Evolutionary conservation across 2,888 invertebrate species (phyloP), one percentile per base, ranked within the genome.

Genomic region (Meta bourneti): DNA sequence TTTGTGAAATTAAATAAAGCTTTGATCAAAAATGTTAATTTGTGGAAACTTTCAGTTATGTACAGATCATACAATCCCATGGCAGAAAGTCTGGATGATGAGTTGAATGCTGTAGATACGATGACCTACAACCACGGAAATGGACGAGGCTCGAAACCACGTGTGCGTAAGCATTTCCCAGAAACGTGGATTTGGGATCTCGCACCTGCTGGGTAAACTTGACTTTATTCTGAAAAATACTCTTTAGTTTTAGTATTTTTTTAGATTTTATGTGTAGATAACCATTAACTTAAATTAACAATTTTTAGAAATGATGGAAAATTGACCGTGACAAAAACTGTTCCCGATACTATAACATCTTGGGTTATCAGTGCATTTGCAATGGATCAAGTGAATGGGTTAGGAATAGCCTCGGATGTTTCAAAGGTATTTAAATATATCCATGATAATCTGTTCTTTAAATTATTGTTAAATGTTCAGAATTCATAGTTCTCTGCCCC

Each of bases 131-230:
- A 84, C 19, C 78, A 72, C 54, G 91, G 88, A 34, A 91, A 75
- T 61, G 86, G 87, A 16, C 79, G 77, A 69, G 81, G 80, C 4
- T 86, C 85, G 0, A 83, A 90, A 84, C 90, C 87, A 2, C 78
- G 79, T 74, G 90, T 96, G 77, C 95, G 97, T 94, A 96, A 96
- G 95, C 95, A 96, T 95, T 97, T 97, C 95, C 96, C 97, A 71
- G 97, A 97, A 95, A 97, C 97, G 83, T 97, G 97, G 97, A 95
- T 97, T 93, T 97, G 96, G 96, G 95, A 96, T 93, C 95, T 95
- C 94, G 95, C 95, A 93, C 95, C 96, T 93, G 95, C 96, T 94
- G 96, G 96, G 96, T 96, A 96, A 89, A 88, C n/a, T 71, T 71
- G 7, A 49, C 70, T 19, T 11, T n/a, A 34, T 52, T n/a, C 4